phyloP scores from a whole-genome alignment of 2,888 invertebrate genomes.

The Callosobruchus maculatus region DNA sequence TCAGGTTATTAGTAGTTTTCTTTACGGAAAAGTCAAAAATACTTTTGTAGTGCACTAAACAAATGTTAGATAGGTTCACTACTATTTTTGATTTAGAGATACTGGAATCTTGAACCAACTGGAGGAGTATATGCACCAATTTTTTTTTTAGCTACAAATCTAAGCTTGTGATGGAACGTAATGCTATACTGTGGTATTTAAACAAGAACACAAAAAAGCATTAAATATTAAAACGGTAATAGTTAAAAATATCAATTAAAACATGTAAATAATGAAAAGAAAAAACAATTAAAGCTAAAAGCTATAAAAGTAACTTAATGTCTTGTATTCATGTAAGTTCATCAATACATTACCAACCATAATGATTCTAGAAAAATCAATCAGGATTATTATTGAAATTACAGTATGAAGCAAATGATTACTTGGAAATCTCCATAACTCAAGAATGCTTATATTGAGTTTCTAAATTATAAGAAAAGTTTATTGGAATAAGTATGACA shows the following conservation, averaged over 20 bases:
- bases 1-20: no score
- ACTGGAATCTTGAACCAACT: no score
- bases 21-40: no score
- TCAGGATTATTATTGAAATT: not conserved
- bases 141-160: no score
- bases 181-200: not conserved
- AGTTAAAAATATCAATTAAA: not conserved
- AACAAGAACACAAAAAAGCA: not conserved
- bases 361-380: not conserved
- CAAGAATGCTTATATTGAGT: slow-evolving; percentile 3
- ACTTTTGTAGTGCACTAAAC: no score
- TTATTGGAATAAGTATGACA: no score
- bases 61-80: no score
- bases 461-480: not conserved
- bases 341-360: not conserved
- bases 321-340: not conserved
- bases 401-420: not conserved
- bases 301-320: not conserved
- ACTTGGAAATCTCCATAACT: not conserved
- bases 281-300: not conserved
- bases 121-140: no score
- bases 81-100: no score
- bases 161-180: not conserved
- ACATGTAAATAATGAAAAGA: not conserved
- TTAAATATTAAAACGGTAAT: not conserved